Evolutionary conservation across 2,888 invertebrate species (phyloP).

Genomic region (Keiferia lycopersicella): DNA sequence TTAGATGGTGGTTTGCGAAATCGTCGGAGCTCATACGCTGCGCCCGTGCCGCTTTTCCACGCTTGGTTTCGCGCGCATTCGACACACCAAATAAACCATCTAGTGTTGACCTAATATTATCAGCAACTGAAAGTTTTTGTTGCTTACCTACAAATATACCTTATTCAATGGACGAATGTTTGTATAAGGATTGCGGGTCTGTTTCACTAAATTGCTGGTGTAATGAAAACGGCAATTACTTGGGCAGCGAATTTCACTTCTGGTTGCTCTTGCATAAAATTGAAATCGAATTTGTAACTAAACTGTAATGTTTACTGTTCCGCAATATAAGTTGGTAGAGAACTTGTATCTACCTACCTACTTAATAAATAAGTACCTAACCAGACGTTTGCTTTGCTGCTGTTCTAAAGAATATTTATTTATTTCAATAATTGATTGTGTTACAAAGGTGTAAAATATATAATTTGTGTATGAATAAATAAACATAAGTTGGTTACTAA

Average conservation of each 20-base stretch:
- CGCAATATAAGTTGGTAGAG: conserved; percentile 45
- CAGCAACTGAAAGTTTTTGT: background rate
- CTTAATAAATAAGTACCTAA: background rate
- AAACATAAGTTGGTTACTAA: background rate
- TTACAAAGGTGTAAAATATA: too few species aligned
- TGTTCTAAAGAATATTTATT: background rate
- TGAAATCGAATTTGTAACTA: conserved; percentile 42
- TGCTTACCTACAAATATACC: background rate
- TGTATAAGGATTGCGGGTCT: background rate
- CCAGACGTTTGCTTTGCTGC: background rate
- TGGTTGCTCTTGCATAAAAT: conserved; percentile 50
- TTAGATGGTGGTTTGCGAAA: conserved; percentile 80
- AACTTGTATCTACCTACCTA: too few species aligned
- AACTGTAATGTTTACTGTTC: conserved; percentile 35
- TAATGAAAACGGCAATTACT: conserved; percentile 40
- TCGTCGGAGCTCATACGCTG: conserved; percentile 62
- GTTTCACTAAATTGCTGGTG: background rate
- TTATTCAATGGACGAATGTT: background rate
- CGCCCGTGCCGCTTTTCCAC: conserved; percentile 71
- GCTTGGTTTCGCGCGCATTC: conserved; percentile 71
- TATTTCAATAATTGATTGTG: too few species aligned
- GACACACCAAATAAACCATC: conserved; percentile 40
- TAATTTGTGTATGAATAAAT: too few species aligned
- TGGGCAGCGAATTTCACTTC: conserved; percentile 46
- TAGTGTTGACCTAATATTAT: background rate